phyloP scores from a whole-genome alignment of 2,888 invertebrate genomes.

The Ecliptopera silaceata region DNA sequence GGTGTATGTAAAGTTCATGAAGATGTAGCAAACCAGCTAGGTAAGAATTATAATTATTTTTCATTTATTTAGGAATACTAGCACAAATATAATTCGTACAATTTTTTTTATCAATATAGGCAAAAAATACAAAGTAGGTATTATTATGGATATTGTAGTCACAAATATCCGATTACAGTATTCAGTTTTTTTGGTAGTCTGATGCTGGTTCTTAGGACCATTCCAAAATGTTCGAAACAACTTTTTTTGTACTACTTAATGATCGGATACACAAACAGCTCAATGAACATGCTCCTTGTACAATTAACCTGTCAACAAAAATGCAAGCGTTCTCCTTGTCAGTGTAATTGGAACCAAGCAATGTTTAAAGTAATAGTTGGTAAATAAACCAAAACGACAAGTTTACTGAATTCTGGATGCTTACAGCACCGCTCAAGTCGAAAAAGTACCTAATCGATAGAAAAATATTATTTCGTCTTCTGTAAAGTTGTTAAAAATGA shows the following conservation, averaged over 20 bases:
- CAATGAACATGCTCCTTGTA: neutral
- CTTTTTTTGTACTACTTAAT: neutral
- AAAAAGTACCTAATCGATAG: no score
- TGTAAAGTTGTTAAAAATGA: no score
- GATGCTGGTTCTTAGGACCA: neutral
- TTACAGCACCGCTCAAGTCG: no score
- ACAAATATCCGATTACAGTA: neutral
- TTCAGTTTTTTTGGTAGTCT: neutral
- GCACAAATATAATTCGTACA: no score
- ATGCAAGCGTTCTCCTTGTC: neutral
- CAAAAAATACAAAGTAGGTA: no score
- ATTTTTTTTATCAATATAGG: no score
- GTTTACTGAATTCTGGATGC: no score
- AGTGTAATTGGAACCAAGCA: neutral
- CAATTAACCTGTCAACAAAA: neutral
- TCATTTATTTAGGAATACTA: neutral
- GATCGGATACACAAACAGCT: neutral
- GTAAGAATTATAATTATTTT: no score
- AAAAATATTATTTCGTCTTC: no score
- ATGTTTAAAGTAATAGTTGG: neutral
- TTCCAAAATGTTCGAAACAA: neutral
- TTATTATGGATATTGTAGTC: no score
- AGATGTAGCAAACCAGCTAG: neutral
- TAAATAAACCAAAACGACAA: no score
- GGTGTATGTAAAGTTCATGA: conserved; percentile 25